Evolutionary conservation across 2,888 invertebrate species (phyloP).

Genomic region (Exocentrus adspersus): DNA sequence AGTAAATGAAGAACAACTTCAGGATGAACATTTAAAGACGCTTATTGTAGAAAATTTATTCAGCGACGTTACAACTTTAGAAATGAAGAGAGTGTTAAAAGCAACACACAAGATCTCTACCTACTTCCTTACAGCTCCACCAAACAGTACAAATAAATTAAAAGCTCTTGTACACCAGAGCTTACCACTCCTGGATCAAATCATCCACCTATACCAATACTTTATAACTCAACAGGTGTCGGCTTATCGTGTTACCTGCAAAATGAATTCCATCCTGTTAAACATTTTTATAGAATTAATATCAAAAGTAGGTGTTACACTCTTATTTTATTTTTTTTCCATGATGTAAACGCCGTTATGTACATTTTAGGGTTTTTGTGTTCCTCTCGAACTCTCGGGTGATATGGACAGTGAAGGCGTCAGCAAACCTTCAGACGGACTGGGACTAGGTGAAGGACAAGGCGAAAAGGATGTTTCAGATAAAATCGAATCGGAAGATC

Average conservation of each 20-base stretch:
- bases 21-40: slow-evolving; percentile 75
- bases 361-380: slow-evolving; percentile 82
- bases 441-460: slow-evolving; percentile 92
- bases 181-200: slow-evolving; percentile 82
- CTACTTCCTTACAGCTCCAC: slow-evolving; percentile 63
- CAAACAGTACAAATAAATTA: slow-evolving; percentile 47
- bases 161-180: slow-evolving; percentile 53
- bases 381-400: slow-evolving; percentile 85
- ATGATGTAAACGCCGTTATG: background rate
- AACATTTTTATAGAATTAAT: slow-evolving; percentile 87
- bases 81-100: slow-evolving; percentile 63
- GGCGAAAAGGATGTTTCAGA: slow-evolving; percentile 97
- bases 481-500: slow-evolving; percentile 87
- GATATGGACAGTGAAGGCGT: slow-evolving; percentile 70
- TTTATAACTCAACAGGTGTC: slow-evolving; percentile 82
- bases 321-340: background rate
- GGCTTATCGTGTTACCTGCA: slow-evolving; percentile 81
- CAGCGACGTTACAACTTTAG: slow-evolving; percentile 70
- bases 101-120: slow-evolving; percentile 55
- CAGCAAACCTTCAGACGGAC: slow-evolving; percentile 71
- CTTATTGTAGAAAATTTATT: slow-evolving; percentile 72
- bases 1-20: slow-evolving; percentile 64
- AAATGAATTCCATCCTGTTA: slow-evolving; percentile 83
- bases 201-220: slow-evolving; percentile 78
- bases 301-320: slow-evolving; percentile 67